Base-by-base conservation (phyloP, 1,140 invertebrate species). In the Cyphomyrmex costatus region DNA sequence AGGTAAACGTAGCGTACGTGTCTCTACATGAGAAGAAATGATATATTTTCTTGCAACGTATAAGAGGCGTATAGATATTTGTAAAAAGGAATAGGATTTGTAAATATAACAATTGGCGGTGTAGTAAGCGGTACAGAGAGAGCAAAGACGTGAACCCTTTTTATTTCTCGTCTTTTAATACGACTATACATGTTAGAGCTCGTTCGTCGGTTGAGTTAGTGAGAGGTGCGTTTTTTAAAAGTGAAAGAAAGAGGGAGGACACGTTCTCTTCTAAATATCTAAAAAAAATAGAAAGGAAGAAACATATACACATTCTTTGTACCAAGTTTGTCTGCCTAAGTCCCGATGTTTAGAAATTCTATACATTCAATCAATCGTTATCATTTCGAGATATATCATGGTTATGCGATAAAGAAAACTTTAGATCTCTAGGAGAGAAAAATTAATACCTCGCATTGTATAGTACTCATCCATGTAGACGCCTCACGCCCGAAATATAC, bases 401-500 rank as follows among this genome's bases (percentile, higher is more conserved):
- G 46, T 85, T 66, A 66, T 65, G 30, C 71, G 6, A 83, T 33
- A 46, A 77, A 84, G 63, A 27, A 70, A 79, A 88, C 27, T 66
- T 88, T 86, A 88, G 56, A 82, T 42, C 63, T 65, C 84, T 61
- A 60, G 76, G 61, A 42, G 30, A 24, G 71, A 80, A 82, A 56
- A 82, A 56, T 56, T 66, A 71, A 86, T 88, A 86, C 87, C 73
- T 89, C 85, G 76, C 73, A 89, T 74, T 86, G 87, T 86, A 89
- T 88, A 89, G 87, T 88, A 89, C 1, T 86, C 84, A 88, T 79
- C 65, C 88, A 89, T 89, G 88, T 89, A 89, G 87, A 85, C 68
- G 87, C 87, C 88, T 89, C 86, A 88, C 79, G 86, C 85, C 83
- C 84, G 89, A 89, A 88, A 89, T 86, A 89, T 83, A 89, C 87